These are phyloP conservation scores for Porphyrio hochstetteri DNA, from an alignment of 2,113 vertebrate species.

Conservation along the genomic window DNA sequence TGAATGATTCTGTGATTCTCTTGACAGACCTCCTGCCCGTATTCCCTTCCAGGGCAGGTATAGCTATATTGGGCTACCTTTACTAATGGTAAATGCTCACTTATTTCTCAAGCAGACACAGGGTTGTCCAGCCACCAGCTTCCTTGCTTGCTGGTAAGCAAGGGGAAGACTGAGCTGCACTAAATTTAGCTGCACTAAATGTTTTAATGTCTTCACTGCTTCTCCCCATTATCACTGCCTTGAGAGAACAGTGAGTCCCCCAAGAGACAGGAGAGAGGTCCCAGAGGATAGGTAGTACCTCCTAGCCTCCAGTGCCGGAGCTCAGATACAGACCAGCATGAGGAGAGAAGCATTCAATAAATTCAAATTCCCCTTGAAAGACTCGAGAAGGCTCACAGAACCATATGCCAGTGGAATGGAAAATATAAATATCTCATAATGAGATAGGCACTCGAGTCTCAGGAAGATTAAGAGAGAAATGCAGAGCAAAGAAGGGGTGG, in stretches of 20 bases:
- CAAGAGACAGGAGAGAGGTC: background rate
- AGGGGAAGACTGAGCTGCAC: background rate
- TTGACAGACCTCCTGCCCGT: background rate
- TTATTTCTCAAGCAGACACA: background rate
- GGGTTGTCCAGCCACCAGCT: background rate
- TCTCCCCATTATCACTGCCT: background rate
- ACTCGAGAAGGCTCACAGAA: conserved; percentile 18
- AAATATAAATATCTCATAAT: conserved; percentile 45
- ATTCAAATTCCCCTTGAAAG: background rate
- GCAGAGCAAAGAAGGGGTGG: background rate
- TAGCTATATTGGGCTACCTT: background rate
- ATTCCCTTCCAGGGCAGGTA: background rate
- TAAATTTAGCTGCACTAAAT: background rate
- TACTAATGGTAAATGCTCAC: background rate
- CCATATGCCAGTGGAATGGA: background rate
- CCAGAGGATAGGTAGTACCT: background rate
- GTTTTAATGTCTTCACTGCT: background rate
- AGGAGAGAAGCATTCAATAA: background rate
- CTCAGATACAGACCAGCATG: background rate
- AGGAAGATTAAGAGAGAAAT: conserved; percentile 22
- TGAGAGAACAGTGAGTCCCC: background rate
- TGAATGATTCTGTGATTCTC: too few relatives aligned
- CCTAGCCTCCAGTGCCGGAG: background rate
- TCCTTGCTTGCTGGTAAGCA: background rate
- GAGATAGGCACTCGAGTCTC: conserved; percentile 16